Conservation (phyloP, 2,113 vertebrate genomes). For the Odobenus rosmarus region DNA sequence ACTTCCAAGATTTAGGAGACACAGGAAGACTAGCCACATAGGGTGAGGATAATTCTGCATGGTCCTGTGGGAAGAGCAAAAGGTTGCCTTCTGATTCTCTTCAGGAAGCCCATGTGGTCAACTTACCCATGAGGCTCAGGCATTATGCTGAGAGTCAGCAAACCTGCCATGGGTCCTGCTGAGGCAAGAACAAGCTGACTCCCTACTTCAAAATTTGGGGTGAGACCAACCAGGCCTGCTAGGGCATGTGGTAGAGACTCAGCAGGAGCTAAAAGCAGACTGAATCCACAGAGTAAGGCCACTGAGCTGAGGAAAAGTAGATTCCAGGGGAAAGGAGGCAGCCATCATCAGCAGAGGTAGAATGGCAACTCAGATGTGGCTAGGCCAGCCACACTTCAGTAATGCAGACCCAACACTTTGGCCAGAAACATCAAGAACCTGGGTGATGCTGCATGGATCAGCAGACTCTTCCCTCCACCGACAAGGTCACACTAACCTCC, state of each 20-base stretch:
- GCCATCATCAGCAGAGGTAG: not conserved
- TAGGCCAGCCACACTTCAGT: too few species aligned
- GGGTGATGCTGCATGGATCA: not conserved
- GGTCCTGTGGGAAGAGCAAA: rapidly evolving
- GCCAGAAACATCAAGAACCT: not conserved
- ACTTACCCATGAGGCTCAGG: rapidly evolving
- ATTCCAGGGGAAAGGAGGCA: not conserved
- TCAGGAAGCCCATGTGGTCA: not conserved
- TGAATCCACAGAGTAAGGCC: not conserved
- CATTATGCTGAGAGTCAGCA: not conserved
- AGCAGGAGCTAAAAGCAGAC: not conserved
- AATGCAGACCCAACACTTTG: not conserved
- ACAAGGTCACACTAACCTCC: too few species aligned
- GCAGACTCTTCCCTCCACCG: not conserved
- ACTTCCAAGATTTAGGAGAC: slow-evolving; percentile 36
- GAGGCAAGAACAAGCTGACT: not conserved
- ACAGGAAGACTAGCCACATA: not conserved
- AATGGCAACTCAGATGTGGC: not conserved
- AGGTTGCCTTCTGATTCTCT: not conserved
- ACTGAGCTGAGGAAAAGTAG: not conserved
- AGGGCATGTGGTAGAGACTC: not conserved
- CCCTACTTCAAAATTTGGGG: not conserved
- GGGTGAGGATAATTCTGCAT: not conserved
- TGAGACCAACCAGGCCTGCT: not conserved
- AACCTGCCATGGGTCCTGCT: not conserved